These are phyloP conservation scores for Papilio gigon DNA, from an alignment of 2,888 invertebrate species.

Conservation along the genomic window DNA sequence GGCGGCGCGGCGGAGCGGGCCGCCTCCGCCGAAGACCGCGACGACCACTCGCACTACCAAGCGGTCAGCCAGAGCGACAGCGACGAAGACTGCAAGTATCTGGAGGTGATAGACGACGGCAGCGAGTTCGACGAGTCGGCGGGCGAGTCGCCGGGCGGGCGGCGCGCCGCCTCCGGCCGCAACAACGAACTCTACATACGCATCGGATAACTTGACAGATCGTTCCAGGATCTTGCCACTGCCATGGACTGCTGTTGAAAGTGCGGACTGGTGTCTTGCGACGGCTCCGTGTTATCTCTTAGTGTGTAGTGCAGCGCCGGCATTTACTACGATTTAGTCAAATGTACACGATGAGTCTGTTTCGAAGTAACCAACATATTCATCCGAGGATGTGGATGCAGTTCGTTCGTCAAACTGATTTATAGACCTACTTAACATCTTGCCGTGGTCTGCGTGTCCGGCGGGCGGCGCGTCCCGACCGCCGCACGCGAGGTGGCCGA, in stretches of 20 bases:
- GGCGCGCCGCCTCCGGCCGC: conserved; percentile 42
- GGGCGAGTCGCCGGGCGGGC: conserved; percentile 42
- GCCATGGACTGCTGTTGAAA: not conserved
- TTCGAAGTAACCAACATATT: conserved; percentile 17
- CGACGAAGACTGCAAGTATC: conserved; percentile 69
- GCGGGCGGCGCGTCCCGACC: not conserved
- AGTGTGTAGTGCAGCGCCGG: not conserved
- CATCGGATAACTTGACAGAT: conserved; percentile 34
- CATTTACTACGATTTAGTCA: conserved; percentile 26
- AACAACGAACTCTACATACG: conserved; percentile 40
- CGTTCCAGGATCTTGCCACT: conserved; percentile 23
- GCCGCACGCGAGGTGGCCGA: not conserved
- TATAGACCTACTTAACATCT: not conserved
- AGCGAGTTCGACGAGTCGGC: conserved; percentile 59
- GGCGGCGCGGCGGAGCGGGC: conserved; percentile 56
- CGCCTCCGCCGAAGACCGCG: conserved; percentile 58
- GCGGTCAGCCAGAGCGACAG: conserved; percentile 63
- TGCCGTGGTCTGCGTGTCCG: not conserved
- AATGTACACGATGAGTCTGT: conserved; percentile 1
- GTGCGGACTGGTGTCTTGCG: not conserved
- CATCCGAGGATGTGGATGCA: not conserved
- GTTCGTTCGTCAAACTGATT: not conserved
- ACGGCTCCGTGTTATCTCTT: not conserved
- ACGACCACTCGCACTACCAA: conserved; percentile 52
- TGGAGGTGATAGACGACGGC: conserved; percentile 76